These are phyloP conservation scores for Pseudachorutes palmiensis DNA, from an alignment of 1,140 invertebrate species.

Conservation along the genomic window DNA sequence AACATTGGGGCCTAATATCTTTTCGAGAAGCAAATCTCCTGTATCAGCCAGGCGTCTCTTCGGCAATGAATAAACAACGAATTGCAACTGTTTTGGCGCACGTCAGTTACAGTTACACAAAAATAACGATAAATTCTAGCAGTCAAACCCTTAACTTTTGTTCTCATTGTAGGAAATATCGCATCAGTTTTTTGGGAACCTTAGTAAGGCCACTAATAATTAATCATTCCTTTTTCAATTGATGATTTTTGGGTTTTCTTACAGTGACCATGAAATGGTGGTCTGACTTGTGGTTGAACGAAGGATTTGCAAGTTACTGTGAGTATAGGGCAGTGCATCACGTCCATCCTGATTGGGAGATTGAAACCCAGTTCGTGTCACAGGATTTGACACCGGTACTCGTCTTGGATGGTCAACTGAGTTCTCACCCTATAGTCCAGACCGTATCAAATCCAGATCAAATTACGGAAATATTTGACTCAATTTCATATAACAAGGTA, in stretches of 20 bases:
- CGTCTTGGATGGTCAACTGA: conserved; percentile 57
- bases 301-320: conserved; percentile 79
- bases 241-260: conserved; percentile 41
- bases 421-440: conserved; percentile 80
- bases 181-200: conserved; percentile 15
- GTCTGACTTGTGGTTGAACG: conserved; percentile 87
- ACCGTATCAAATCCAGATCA: conserved; percentile 73
- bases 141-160: no score
- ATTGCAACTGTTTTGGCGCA: conserved; percentile 76
- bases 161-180: conserved; percentile 4
- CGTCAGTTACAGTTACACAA: no score
- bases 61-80: conserved; percentile 62
- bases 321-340: conserved; percentile 66
- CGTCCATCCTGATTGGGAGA: conserved; percentile 69
- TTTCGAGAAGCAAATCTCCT: conserved; percentile 74
- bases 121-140: no score
- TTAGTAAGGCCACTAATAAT: neutral
- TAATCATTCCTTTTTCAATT: neutral
- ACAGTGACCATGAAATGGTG: conserved; percentile 84
- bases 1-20: conserved; percentile 61
- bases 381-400: conserved; percentile 65
- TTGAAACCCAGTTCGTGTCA: conserved; percentile 69
- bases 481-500: conserved; percentile 87
- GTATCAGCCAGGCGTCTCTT: conserved; percentile 58
- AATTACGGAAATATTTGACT: conserved; percentile 86